Evolutionary conservation across 2,888 invertebrate genomes (phyloP).

Genomic region (Apodemia mormo): DNA sequence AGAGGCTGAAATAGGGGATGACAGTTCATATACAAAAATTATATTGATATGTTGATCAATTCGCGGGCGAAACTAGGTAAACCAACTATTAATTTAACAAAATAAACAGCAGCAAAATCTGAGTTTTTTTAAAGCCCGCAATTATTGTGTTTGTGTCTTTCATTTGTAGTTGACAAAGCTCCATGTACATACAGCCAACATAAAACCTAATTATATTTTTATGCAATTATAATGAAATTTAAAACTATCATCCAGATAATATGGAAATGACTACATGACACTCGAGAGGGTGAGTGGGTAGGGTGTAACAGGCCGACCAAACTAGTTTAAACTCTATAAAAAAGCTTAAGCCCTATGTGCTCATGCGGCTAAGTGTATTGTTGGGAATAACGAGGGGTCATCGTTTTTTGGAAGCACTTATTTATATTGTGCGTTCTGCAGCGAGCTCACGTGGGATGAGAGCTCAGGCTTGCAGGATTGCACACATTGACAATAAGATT

Average conservation of each 20-base stretch:
- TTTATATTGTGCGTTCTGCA: constrained; percentile 75
- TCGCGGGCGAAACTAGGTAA: too few relatives aligned
- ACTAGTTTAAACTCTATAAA: constrained; percentile 57
- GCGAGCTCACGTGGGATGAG: constrained; percentile 69
- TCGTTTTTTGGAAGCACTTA: constrained; percentile 47
- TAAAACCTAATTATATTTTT: not conserved
- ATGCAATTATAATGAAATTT: constrained; percentile 29
- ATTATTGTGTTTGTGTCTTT: too few relatives aligned
- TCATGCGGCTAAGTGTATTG: constrained; percentile 16
- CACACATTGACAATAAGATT: constrained; percentile 43
- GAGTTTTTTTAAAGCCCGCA: too few relatives aligned
- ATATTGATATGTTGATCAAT: too few relatives aligned
- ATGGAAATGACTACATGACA: constrained; percentile 55
- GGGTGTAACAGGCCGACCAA: constrained; percentile 46
- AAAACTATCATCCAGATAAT: constrained; percentile 38
- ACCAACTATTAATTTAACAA: too few relatives aligned
- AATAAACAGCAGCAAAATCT: too few relatives aligned
- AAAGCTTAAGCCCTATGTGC: constrained; percentile 46
- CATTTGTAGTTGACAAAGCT: too few relatives aligned
- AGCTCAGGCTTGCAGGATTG: constrained; percentile 59
- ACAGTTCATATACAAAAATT: too few relatives aligned
- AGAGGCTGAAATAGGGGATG: too few relatives aligned
- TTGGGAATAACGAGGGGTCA: constrained; percentile 17
- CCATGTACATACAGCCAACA: too few relatives aligned
- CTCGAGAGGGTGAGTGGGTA: constrained; percentile 62